phyloP scores from a whole-genome alignment of 2,888 invertebrate species.

The Steinernema carpocapsae region DNA sequence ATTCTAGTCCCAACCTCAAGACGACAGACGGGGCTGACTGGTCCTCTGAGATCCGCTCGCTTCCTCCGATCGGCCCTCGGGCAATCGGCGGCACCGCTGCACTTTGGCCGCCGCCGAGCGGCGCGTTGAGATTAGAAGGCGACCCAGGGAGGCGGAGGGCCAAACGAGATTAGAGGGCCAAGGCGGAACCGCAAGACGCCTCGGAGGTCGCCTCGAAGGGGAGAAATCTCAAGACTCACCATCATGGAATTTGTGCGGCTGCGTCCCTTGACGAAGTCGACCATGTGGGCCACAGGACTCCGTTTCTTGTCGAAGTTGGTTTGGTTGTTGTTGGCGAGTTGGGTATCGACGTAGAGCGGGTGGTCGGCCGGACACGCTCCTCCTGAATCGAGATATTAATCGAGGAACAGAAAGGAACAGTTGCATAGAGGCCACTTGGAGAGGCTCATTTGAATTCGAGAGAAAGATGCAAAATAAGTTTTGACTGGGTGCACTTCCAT shows the following conservation, averaged over 20 bases:
- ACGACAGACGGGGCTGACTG: not conserved
- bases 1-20: not conserved
- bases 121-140: constrained; percentile 8
- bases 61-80: not conserved
- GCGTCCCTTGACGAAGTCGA: constrained; percentile 53
- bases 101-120: constrained; percentile 7
- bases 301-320: constrained; percentile 42
- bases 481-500: too few relatives aligned
- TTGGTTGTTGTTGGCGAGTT: constrained; percentile 51
- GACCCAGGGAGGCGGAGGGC: not conserved
- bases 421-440: not conserved
- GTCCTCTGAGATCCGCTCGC: not conserved
- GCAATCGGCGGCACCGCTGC: not conserved
- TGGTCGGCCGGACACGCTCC: constrained; percentile 27
- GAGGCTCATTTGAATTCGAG: not conserved
- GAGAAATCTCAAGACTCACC: constrained; percentile 32
- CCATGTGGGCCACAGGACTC: constrained; percentile 51
- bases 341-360: constrained; percentile 58
- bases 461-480: too few relatives aligned
- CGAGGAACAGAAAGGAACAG: not conserved
- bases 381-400: not conserved
- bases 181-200: constrained; percentile 2
- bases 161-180: constrained; percentile 18
- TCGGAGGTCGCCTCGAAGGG: too few relatives aligned
- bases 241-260: constrained; percentile 50